Base-by-base conservation (phyloP, 1,140 invertebrate genomes). In the Drosophila seguyi region DNA sequence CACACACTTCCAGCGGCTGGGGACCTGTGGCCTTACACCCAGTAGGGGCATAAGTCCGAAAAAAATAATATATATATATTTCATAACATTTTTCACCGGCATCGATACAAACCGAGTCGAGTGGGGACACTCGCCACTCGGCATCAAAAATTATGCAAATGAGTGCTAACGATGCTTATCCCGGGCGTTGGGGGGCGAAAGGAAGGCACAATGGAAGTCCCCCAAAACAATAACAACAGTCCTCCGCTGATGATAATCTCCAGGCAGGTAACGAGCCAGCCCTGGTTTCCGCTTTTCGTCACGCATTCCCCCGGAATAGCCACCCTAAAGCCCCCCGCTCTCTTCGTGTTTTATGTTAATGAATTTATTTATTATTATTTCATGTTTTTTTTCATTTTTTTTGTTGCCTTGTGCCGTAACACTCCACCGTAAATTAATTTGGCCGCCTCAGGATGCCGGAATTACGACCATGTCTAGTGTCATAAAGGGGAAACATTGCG, bases 331-430 rank as follows among this genome's bases (percentile, higher is more conserved):
- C 45, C 22, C 47, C 10, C 3, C 29, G 10, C 55, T 63, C 27
- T 42, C 41, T 47, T 42, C 55, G 73, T 85, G 67, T 81, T 85
- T 86, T 85, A 86, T 88, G 83, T 87, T 86, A 86, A 86, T 88
- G 79, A 88, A 86, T 88, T 87, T 86, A 86, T 86, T 83, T 86
- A 86, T 86, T 86, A 86, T 86, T 86, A 87, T 87, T 86, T 82
- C 74, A 75, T 81, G 72, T 74, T 59, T 53, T 68, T 81, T 42
- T 81, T 42, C 8, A 0, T 75, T 73, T 76, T 58, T 36, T 55
- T 36, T 34, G n/a, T 42, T 27, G 48, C 45, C 34, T 42, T 38
- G 47, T 42, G 39, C 48, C 69, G 65, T 45, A 48, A 58, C 55
- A 25, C 6, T 39, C 6, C 6, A 14, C 20, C 41, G 57, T 56